Base-by-base conservation (phyloP, 1,140 invertebrate genomes). In the Drosophila biarmipes region DNA sequence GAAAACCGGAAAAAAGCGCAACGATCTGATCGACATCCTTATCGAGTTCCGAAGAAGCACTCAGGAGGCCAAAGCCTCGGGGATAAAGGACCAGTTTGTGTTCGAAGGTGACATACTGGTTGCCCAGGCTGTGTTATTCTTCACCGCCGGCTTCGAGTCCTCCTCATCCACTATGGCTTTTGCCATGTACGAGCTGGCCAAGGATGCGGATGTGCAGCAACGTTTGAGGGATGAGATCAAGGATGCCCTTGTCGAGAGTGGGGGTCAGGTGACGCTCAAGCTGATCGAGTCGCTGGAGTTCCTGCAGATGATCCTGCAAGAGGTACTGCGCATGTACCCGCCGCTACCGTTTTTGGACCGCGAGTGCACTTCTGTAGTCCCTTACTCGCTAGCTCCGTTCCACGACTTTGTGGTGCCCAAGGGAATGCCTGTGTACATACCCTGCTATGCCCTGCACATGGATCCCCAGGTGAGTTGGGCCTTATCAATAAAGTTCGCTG, bases 61-160 rank as follows among this genome's bases (percentile, higher is more conserved):
- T 0, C 85, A 80, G 40, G 45, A 67, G 35, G 63, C 67, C n/a
- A 61, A 78, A 24, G 48, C 24, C 0, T 40, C 61, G 10, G 58
- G 56, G 0, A 48, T 48, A 2, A 29, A 63, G 12, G 52, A 74
- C 40, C 68, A 79, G 43, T 61, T 87, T 15, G 45, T 80, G 0
- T 92, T 91, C 37, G 84, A 92, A n/a, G 91, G 87, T 31, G 90
- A 92, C 15, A 67, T 92, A 1, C 53, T 96, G 4, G 84, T 94
- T 2, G 93, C 94, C 0, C 95, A 96, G 73, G 93, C 94, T 1
- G 91, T 94, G 1, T 38, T 95, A 6, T 96, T 96, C 74, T 95
- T 96, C 68, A 90, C 93, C 2, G 96, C 94, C 54, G 93, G 93
- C 5, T 94, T 92, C 55, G 93, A 94, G 66, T 93, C 93, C 1